A percentile compares a stretch with the other conserved stretches of the same genome.
These are phyloP conservation scores for Drosophila infuscata DNA, from an alignment of 2,888 invertebrate species.

Conservation along the genomic window DNA sequence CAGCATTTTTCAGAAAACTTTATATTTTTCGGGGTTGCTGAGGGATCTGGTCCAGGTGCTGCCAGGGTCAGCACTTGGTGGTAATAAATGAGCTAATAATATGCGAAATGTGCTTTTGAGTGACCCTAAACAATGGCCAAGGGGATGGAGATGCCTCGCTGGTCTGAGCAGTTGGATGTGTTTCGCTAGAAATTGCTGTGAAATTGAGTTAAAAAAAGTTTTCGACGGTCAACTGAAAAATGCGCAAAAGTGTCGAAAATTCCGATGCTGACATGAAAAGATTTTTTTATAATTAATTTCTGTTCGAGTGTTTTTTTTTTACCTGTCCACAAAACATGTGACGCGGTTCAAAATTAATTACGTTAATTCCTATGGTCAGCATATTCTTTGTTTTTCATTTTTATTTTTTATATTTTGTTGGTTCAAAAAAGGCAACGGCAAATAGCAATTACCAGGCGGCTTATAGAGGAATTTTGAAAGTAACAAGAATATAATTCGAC, in stretches of 20 bases:
- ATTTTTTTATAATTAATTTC: conserved; percentile 81
- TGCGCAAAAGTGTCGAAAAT: conserved; percentile 78
- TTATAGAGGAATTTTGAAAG: conserved; percentile 30
- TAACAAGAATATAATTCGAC: neutral
- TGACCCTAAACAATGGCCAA: conserved; percentile 68
- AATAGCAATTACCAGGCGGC: conserved; percentile 32
- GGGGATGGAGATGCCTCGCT: neutral
- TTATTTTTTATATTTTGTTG: neutral
- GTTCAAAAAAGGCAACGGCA: conserved; percentile 3
- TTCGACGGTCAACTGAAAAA: conserved; percentile 56
- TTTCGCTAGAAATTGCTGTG: conserved; percentile 49
- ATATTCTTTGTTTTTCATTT: conserved; percentile 12
- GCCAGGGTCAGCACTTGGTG: conserved; percentile 70
- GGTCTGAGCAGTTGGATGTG: neutral
- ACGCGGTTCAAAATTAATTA: conserved; percentile 76
- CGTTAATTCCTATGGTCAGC: conserved; percentile 69
- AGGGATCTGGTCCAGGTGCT: conserved; percentile 59
- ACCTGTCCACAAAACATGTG: conserved; percentile 61
- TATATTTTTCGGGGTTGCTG: conserved; percentile 26
- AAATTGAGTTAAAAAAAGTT: conserved; percentile 69
- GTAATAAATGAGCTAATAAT: conserved; percentile 84
- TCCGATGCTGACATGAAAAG: conserved; percentile 78
- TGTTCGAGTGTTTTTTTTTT: conserved; percentile 16
- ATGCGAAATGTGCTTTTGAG: conserved; percentile 83
- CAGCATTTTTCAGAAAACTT: conserved; percentile 68